Base-by-base conservation (phyloP, 2,797 vertebrate species). In the Sardinella longiceps region DNA sequence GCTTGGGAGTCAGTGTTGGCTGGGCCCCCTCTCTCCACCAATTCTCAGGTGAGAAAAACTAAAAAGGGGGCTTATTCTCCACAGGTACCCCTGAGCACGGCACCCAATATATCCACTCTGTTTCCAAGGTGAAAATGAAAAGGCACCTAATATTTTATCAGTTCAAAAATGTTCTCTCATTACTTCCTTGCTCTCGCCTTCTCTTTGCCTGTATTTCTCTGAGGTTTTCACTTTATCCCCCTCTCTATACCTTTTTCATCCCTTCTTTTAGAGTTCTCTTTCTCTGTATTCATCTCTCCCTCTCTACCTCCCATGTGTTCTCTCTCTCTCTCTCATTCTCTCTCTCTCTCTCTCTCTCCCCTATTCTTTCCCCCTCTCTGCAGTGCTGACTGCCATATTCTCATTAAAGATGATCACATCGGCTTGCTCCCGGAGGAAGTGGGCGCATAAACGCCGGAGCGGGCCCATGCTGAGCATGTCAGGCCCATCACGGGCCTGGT, bases 341-440 rank as follows among this genome's bases (percentile, higher is more conserved):
- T 74, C 33, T 39, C 14, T 37, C 25, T 12, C 14, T 74, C 33
- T n/a, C 53, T 53, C 66, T 74, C 30, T 30, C 20, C 66, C 2
- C 33, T 85, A n/a, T n/a, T n/a, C n/a, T n/a, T n/a, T n/a, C n/a
- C n/a, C n/a, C n/a, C 81, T 81, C 83, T 80, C 56, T 87, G 56
- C 46, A 11, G 28, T 81, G 81, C 51, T 60, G 50, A 43, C 25
- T 58, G 85, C 56, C 80, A 77, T 77, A 70, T 77, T 80, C 80
- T 87, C 70, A 86, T 87, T 87, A 86, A 89, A 86, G 82, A 84
- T 77, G 70, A 86, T 87, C 82, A 87, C 82, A 80, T 81, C 15
- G 1, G 28, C 0, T 84, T 74, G 60, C 80, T 82, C 84, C 50
- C 80, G 74, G 82, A 43, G 30, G 82, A 83, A 14, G 45, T 20